Percentiles rank a stretch among this genome's conserved stretches.
Evolutionary conservation across 2,888 invertebrate genomes (phyloP).

Genomic region (Listrodromus nycthemerus): DNA sequence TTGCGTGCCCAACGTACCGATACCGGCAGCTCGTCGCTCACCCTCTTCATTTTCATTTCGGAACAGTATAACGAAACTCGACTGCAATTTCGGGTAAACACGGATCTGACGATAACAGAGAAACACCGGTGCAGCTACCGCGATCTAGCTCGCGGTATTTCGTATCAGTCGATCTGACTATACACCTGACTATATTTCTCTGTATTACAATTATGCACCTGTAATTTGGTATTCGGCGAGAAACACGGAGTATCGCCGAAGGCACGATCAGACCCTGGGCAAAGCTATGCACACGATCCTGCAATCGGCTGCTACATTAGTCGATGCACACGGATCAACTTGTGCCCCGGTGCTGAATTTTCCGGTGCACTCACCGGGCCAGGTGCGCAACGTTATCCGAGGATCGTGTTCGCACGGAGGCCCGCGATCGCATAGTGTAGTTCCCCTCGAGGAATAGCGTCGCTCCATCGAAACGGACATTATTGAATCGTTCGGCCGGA

Average conservation of each 20-base stretch:
- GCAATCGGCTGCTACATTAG: neutral
- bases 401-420: neutral
- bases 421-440: constrained; percentile 1
- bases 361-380: neutral
- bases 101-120: neutral
- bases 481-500: constrained; percentile 4
- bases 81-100: constrained; percentile 1
- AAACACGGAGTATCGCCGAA: constrained; percentile 18
- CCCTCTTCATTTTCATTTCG: constrained; percentile 3
- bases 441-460: neutral
- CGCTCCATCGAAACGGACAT: constrained; percentile 16
- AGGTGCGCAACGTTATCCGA: constrained; percentile 13
- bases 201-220: constrained; percentile 29
- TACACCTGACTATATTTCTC: neutral
- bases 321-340: neutral
- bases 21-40: neutral
- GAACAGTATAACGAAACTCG: constrained; percentile 15
- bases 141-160: constrained; percentile 3
- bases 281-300: neutral
- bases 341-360: neutral
- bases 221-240: constrained; percentile 39
- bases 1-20: neutral
- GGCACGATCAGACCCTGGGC: constrained; percentile 15
- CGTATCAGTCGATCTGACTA: constrained; percentile 14
- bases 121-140: neutral